Base-by-base conservation (phyloP, 2,888 invertebrate species). In the Osedax fenrisi region DNA sequence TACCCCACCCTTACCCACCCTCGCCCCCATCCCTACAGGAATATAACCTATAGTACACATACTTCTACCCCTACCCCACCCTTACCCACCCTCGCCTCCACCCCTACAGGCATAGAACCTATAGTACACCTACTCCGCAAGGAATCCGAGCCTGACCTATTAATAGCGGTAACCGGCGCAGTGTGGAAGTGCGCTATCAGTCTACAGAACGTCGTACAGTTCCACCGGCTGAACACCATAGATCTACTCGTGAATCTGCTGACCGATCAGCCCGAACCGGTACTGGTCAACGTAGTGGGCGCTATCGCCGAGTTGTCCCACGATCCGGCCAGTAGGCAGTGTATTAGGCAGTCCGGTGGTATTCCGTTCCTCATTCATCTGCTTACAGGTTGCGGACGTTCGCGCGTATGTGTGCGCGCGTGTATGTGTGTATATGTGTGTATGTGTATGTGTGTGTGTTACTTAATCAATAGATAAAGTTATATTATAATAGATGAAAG, bases 221-320 rank as follows among this genome's bases (percentile, higher is more conserved):
- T 41, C 10, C 41, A 41, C 41, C 41, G 41, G 17, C 41, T 41
- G 41, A 5, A 17, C 41, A 17, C 41, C 41, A 41, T 41, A 5
- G 41, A 41, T 17, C 41, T 10, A 41, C 41, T 41, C 10, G 41
- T 41, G 17, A 41, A 41, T 17, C 41, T 41, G 5, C 41, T 41
- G 10, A 41, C 41, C 41, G 17, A 41, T 17, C 17, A 5, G 10
- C 17, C 41, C 10, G 41, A 41, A 41, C 78, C 87, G 86, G 87
- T 95, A 0, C 83, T 94, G 56, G 91, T 92, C 0, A 93, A 95
- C 83, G 92, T 91, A 0, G 92, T 91, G 0, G 95, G 95, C 0
- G 93, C 92, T 0, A 84, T 94, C 10, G 90, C 92, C 0, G 92
- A 94, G 83, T 91, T 92, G 79, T 90, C 92, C 13, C 90, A 91